phyloP scores from a whole-genome alignment of 2,797 vertebrate genomes.

The Chrosomus eos region DNA sequence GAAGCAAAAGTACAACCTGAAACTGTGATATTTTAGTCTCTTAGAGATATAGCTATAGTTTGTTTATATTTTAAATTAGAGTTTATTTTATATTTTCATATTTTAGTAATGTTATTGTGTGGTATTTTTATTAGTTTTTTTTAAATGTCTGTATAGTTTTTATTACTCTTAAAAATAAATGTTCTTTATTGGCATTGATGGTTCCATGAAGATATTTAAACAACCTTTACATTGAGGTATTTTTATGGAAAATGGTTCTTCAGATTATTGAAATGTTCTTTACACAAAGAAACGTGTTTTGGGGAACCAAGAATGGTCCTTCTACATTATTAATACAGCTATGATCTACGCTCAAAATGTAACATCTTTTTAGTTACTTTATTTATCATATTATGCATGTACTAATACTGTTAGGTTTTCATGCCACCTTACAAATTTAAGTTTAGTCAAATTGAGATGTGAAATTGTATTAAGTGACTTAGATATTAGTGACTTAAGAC shows the following conservation, averaged over 20 bases:
- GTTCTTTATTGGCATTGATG: neutral
- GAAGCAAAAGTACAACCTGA: neutral
- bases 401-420: neutral
- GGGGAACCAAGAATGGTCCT: neutral
- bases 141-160: neutral
- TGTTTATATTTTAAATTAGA: neutral
- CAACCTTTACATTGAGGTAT: neutral
- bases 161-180: neutral
- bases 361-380: neutral
- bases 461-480: no score
- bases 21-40: neutral
- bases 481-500: no score
- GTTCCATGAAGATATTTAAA: neutral
- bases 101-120: no score
- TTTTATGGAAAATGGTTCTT: neutral
- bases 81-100: neutral
- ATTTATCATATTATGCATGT: neutral
- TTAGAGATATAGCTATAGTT: neutral
- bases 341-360: neutral
- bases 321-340: neutral
- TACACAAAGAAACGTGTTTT: neutral
- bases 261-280: neutral
- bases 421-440: no score
- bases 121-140: no score
- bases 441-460: no score